phyloP scores from a whole-genome alignment of 2,113 vertebrate genomes.

The Varanus komodoensis region DNA sequence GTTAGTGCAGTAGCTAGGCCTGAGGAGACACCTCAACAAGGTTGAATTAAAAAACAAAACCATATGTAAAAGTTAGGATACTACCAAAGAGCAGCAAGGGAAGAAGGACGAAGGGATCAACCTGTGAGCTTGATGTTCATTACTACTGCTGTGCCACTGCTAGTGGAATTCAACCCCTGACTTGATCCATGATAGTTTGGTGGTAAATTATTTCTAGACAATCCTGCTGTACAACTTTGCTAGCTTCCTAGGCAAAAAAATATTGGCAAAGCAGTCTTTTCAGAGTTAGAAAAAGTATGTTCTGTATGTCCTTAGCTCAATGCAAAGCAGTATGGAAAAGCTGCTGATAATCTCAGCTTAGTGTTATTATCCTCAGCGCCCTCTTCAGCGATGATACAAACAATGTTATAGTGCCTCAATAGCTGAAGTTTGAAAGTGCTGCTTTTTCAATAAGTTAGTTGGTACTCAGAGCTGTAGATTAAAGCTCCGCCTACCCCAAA shows the following conservation, averaged over 20 bases:
- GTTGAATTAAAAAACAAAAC: no score
- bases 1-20: no score
- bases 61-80: no score
- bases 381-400: background rate
- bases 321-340: background rate
- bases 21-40: no score
- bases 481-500: background rate
- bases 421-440: background rate
- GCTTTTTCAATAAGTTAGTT: background rate
- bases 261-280: no score
- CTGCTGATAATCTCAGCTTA: background rate
- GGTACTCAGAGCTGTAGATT: background rate
- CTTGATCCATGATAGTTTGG: no score
- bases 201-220: no score
- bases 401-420: background rate
- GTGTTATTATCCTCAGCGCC: background rate
- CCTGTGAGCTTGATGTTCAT: no score
- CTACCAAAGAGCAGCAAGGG: no score
- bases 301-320: background rate
- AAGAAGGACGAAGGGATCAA: no score
- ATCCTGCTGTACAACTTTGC: background rate
- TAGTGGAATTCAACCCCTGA: no score
- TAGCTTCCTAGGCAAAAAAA: background rate
- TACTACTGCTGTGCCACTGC: no score
- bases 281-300: background rate